These are phyloP conservation scores for Dorcus parallelipipedus DNA, from an alignment of 2,888 invertebrate genomes.

Conservation along the genomic window DNA sequence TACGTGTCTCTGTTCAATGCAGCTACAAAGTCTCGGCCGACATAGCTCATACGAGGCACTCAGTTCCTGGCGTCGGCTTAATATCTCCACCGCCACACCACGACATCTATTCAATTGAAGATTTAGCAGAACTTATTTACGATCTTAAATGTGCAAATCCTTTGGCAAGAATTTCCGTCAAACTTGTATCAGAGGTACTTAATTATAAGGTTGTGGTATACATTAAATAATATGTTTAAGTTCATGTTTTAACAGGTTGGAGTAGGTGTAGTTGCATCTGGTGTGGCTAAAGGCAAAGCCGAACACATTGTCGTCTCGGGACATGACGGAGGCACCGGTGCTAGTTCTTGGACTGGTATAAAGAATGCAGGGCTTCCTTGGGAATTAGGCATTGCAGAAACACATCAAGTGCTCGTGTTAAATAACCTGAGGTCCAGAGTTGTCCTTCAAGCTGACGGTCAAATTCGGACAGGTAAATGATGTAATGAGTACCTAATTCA, in stretches of 20 bases:
- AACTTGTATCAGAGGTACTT: slow-evolving; percentile 84
- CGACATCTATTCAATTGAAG: slow-evolving; percentile 99
- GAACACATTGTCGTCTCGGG: slow-evolving; percentile 99
- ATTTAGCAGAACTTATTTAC: slow-evolving; percentile 96
- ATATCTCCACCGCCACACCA: slow-evolving; percentile 99
- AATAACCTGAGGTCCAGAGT: slow-evolving; percentile 92
- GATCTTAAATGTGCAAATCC: slow-evolving; percentile 98
- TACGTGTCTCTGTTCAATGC: not conserved
- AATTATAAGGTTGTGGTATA: not conserved
- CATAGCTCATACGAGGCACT: slow-evolving; percentile 93
- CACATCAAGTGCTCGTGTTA: slow-evolving; percentile 92
- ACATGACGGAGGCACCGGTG: slow-evolving; percentile 99
- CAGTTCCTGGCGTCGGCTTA: slow-evolving; percentile 93
- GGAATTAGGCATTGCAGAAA: slow-evolving; percentile 98
- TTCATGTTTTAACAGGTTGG: slow-evolving; percentile 60
- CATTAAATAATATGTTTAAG: not conserved
- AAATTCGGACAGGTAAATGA: slow-evolving; percentile 74
- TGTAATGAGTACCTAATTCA: not conserved
- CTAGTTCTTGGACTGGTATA: slow-evolving; percentile 98
- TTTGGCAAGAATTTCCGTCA: slow-evolving; percentile 90
- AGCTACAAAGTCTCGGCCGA: slow-evolving; percentile 84
- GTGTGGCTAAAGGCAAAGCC: slow-evolving; percentile 98
- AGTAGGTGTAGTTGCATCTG: slow-evolving; percentile 98
- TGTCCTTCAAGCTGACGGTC: slow-evolving; percentile 94
- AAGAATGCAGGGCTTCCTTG: slow-evolving; percentile 97